Evolutionary conservation across 2,113 vertebrate species (phyloP), one percentile per base, ranked within the genome.

Genomic region (Heterocephalus glaber): DNA sequence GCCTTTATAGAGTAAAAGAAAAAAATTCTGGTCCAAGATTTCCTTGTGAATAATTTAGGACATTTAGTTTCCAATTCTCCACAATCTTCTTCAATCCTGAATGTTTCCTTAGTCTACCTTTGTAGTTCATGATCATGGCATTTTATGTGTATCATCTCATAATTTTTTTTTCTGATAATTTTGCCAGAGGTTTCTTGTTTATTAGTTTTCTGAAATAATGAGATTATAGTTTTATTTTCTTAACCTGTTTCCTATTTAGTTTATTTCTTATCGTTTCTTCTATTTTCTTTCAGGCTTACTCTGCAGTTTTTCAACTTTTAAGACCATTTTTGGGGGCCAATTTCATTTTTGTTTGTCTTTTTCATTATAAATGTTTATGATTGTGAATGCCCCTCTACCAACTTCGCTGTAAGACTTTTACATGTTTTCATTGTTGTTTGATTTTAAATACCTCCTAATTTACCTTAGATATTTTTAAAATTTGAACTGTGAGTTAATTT

Each of bases 381-480:
- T 81, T 93, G 19, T 81, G 56, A 77, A 66, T 85, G 44, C 76
- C 6, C n/a, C 35, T 88, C 5, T 91, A 60, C 13, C 56, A 86
- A 28, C 19, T 72, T 72, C 61, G 24, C 30, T n/a, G 2, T 92
- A 85, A 35, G n/a, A 17, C 30, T 28, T 49, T 47, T 76, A 74
- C 38, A 14, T 58, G 47, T 80, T 91, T 91, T 96, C 22, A 61
- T 93, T 84, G 84, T 86, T 41, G 70, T 83, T 79, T 93, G 38
- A 54, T 80, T 93, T 56, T 91, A 74, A n/a, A 65, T 93, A 30
- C 94, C 79, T 94, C 54, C 61, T 65, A 86, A 68, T 86, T 77
- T 83, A 44, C 66, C 65, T 87, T 44, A 54, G 66, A 33, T 72
- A 74, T 88, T 72, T 94, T 83, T 22, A 52, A 52, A 52, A 63